Evolutionary conservation across 2,888 invertebrate genomes (phyloP), one percentile per base, ranked within the genome.

Genomic region (Teinopalpus imperialis): DNA sequence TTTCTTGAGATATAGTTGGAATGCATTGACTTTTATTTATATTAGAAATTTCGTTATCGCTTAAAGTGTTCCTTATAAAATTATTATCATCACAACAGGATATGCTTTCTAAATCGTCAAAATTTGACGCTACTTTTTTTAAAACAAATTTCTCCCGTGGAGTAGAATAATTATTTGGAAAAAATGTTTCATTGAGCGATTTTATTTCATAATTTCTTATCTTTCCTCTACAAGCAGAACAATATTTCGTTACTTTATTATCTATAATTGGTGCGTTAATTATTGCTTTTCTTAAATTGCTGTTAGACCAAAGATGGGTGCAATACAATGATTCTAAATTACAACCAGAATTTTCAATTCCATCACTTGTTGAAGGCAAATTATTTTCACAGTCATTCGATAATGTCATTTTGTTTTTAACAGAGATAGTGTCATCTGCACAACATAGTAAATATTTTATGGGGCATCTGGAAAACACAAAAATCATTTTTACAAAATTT

Each of bases 141-240:
- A 41, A 51, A 51, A 46, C 45, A 39, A 47, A 48, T 63, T 69
- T 69, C 42, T 57, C 52, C 49, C 74, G 76, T 37, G 88, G 87
- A 51, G 88, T 87, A 49, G 88, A 87, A 74, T 82, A 78, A 59
- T 63, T 71, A 51, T 68, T 69, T 26, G 88, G 88, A 54, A 63
- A 56, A 58, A 88, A 87, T 51, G 45, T 66, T 37, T 63, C 52
- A 51, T 56, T 71, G 42, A 69, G 57, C 39, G 76, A 66, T 53
- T 68, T 75, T 44, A 87, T 55, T 58, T 83, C 76, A 71, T 87
- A 87, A 68, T 80, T 86, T 65, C 86, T 77, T 62, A 86, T 80
- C 69, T 87, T 88, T 41, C 83, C 85, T 56, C 67, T 79, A 61
- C 86, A 87, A 3, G 78, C 75, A 48, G 81, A 80, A 55, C 88